phyloP scores from a whole-genome alignment of 2,797 vertebrate genomes.

The Anabacerthia variegaticeps region DNA sequence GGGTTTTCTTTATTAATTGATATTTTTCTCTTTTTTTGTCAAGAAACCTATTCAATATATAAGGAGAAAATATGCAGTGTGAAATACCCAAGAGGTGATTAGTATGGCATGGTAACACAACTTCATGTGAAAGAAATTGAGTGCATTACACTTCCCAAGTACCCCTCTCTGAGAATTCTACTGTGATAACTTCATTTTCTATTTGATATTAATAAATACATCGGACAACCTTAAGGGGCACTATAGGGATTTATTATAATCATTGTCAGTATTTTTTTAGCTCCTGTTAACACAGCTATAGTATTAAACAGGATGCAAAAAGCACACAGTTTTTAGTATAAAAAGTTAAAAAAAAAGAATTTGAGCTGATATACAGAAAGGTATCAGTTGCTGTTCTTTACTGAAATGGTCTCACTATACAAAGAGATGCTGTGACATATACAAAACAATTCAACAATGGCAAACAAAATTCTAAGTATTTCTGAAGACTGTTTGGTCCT shows the following conservation, averaged over 20 bases:
- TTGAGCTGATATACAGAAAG: background rate
- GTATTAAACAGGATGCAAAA: background rate
- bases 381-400: background rate
- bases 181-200: too few species aligned
- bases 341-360: background rate
- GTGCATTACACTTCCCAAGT: background rate
- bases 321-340: background rate
- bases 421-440: background rate
- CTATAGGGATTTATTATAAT: background rate
- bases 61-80: background rate
- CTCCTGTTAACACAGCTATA: background rate
- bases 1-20: background rate
- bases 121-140: background rate
- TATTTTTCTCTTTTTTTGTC: background rate
- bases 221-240: background rate
- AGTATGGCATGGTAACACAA: background rate
- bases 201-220: background rate
- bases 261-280: background rate
- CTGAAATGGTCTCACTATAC: background rate
- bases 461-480: constrained; percentile 6
- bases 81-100: background rate
- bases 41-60: background rate
- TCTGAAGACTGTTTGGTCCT: constrained; percentile 20
- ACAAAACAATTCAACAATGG: background rate
- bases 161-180: background rate